These are phyloP conservation scores for Aporophyla nigra DNA, from an alignment of 2,888 invertebrate genomes.

Conservation along the genomic window DNA sequence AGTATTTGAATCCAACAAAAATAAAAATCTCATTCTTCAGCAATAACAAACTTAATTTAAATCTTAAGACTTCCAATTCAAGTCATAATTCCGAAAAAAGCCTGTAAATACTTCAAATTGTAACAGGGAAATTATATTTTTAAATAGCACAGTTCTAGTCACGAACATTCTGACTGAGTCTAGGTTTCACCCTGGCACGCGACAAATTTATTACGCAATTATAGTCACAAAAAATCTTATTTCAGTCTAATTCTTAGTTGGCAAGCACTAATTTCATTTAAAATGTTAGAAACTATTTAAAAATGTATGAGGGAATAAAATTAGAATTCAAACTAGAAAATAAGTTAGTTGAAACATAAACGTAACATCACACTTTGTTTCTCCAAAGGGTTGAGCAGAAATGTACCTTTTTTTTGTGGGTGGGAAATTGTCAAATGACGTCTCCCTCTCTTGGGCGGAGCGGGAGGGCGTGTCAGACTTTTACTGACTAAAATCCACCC, in stretches of 20 bases:
- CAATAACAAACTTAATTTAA: not conserved
- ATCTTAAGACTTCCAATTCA: not conserved
- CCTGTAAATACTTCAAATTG: conserved; percentile 33
- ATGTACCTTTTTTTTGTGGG: too few species aligned
- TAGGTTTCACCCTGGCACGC: conserved; percentile 54
- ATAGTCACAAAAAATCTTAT: conserved; percentile 32
- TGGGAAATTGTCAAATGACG: too few species aligned
- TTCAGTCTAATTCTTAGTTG: conserved; percentile 22
- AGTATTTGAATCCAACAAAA: not conserved
- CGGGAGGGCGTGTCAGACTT: too few species aligned
- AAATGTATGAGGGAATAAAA: not conserved
- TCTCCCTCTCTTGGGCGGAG: too few species aligned
- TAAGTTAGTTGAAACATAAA: too few species aligned
- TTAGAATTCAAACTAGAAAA: not conserved
- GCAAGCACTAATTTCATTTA: conserved; percentile 16
- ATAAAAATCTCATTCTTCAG: not conserved
- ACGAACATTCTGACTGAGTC: conserved; percentile 40
- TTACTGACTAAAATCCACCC: too few species aligned
- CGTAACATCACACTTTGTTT: too few species aligned
- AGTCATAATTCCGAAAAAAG: not conserved
- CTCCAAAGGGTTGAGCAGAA: too few species aligned
- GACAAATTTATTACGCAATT: conserved; percentile 49
- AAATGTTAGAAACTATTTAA: not conserved
- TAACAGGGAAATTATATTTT: conserved; percentile 26
- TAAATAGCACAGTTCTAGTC: conserved; percentile 33